Base-by-base conservation (phyloP, 2,888 invertebrate genomes). In the Leucoma salicis region DNA sequence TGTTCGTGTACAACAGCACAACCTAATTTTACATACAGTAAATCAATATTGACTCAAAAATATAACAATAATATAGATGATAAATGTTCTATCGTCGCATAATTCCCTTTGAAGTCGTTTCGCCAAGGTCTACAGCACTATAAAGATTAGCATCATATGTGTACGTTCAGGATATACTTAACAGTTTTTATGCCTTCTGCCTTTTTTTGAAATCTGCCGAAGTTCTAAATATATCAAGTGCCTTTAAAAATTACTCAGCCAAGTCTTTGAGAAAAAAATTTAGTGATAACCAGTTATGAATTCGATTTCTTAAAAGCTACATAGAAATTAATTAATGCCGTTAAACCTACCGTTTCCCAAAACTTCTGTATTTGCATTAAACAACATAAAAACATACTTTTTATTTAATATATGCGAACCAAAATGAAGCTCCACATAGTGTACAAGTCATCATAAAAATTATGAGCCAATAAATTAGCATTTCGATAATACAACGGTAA, bases 111-210 rank as follows among this genome's bases (percentile, higher is more conserved):
- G 46, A 33, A 24, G 14, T 28, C 27, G 33, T 37, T 29, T 18
- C 5, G n/a, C 13, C 63, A 67, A 70, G 67, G 69, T 50, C 52
- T 54, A 35, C 59, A 13, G 49, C 53, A 43, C 59, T 39, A 61
- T 62, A 63, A 39, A 70, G 70, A 70, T 71, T 54, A 42, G 31
- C 38, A 67, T 71, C 68, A 51, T 34, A 42, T 18, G 35, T 18
- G 35, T 27, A 27, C 27, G 32, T 45, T 39, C 49, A 54, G 47
- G 57, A 61, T 55, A 47, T 46, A 41, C 49, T 47, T 50, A 35
- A 39, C 31, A 42, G 50, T 49, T 60, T 60, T 60, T 59, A 46
- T 49, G 25, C 36, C 33, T 46, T 36, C 46, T 35, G 13, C 46
- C 43, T 54, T 43, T 45, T 46, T 42, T 45, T 42, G 34, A 31